phyloP scores from a whole-genome alignment of 2,113 vertebrate genomes.

The Taxidea taxus region DNA sequence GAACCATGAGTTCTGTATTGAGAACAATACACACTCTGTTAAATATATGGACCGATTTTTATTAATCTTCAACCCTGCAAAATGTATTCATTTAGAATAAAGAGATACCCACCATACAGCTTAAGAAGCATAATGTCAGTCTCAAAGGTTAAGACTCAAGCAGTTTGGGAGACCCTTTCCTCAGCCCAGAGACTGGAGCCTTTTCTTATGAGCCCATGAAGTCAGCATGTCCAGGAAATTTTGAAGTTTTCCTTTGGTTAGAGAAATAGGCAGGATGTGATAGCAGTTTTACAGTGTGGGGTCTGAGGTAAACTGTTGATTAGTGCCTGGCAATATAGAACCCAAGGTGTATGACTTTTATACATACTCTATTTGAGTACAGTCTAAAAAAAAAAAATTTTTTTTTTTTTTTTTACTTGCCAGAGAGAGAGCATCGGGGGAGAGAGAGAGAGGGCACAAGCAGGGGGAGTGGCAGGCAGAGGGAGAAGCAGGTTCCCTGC shows the following conservation, averaged over 20 bases:
- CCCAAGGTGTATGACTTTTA: rapidly evolving
- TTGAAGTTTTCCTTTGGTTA: not conserved
- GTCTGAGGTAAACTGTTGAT: not conserved
- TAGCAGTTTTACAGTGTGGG: not conserved
- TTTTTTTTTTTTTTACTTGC: not conserved
- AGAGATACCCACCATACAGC: not conserved
- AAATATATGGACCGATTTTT: not conserved
- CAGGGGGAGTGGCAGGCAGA: not conserved
- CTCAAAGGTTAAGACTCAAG: not conserved
- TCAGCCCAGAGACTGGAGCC: not conserved
- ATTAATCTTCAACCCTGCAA: not conserved
- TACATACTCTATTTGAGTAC: not conserved
- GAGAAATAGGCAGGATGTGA: not conserved
- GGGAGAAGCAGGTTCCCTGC: not conserved
- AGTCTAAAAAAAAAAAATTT: no score
- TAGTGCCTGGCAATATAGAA: not conserved
- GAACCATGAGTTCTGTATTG: not conserved
- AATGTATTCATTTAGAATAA: not conserved
- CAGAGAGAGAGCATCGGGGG: not conserved
- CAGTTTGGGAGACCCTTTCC: not conserved
- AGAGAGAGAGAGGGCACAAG: not conserved
- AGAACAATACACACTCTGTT: not conserved
- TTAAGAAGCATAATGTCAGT: not conserved
- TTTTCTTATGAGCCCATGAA: not conserved
- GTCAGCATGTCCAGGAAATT: not conserved